These are phyloP conservation scores for Priapulus caudatus DNA, from an alignment of 2,888 invertebrate species.

Conservation along the genomic window DNA sequence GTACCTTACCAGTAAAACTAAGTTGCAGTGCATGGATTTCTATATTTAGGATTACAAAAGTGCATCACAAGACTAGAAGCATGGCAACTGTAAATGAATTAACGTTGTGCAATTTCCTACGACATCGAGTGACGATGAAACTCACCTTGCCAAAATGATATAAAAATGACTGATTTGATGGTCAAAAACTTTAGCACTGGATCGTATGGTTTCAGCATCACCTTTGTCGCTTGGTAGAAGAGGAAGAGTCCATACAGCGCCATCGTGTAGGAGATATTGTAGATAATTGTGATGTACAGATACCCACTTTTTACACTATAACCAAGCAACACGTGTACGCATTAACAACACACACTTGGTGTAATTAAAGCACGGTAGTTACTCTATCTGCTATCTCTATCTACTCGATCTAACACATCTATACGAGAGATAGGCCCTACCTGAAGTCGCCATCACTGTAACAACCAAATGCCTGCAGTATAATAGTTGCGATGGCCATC, in stretches of 20 bases:
- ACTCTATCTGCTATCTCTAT: too few relatives aligned
- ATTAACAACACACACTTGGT: background rate
- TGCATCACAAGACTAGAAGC: too few relatives aligned
- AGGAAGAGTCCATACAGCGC: slow-evolving; percentile 39
- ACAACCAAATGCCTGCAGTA: slow-evolving; percentile 37
- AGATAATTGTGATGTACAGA: slow-evolving; percentile 38
- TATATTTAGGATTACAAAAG: too few relatives aligned
- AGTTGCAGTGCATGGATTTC: too few relatives aligned
- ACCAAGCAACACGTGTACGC: slow-evolving; percentile 18
- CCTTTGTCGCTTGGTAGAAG: slow-evolving; percentile 37
- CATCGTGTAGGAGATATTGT: slow-evolving; percentile 38
- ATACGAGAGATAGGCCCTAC: too few relatives aligned
- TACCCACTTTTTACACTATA: slow-evolving; percentile 37
- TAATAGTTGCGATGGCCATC: slow-evolving; percentile 37
- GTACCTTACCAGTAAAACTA: too few relatives aligned
- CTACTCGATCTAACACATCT: too few relatives aligned
- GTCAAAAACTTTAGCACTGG: slow-evolving; percentile 39
- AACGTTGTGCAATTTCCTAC: too few relatives aligned
- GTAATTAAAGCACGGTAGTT: background rate
- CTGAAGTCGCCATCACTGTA: slow-evolving; percentile 41
- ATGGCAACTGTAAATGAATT: too few relatives aligned
- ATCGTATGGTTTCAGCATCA: slow-evolving; percentile 37
- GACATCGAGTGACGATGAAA: too few relatives aligned
- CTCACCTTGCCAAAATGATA: slow-evolving; percentile 41
- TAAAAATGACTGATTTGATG: slow-evolving; percentile 40